These are phyloP conservation scores for Anagrus nilaparvatae DNA, from an alignment of 1,140 invertebrate species.

Conservation along the genomic window DNA sequence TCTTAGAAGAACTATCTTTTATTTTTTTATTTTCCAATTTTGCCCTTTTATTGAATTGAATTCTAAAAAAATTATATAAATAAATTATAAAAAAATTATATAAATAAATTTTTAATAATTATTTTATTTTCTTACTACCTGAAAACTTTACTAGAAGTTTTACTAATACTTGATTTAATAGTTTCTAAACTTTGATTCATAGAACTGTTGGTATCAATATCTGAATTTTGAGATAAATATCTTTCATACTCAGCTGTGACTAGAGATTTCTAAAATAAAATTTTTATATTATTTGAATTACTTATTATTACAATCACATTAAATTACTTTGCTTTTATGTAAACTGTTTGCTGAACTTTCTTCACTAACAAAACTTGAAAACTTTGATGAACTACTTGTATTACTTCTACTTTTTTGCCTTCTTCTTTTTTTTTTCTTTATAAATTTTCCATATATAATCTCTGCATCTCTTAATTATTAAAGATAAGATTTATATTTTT, in stretches of 20 bases:
- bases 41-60: conserved; percentile 33
- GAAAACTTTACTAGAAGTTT: conserved; percentile 15
- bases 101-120: neutral
- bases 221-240: conserved; percentile 26
- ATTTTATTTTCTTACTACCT: conserved; percentile 10
- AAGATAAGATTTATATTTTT: neutral
- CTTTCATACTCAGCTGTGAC: conserved; percentile 34
- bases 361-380: conserved; percentile 19
- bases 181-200: conserved; percentile 33
- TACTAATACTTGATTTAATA: conserved; percentile 21
- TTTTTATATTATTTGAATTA: conserved; percentile 1
- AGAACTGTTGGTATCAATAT: conserved; percentile 23
- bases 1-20: conserved; percentile 25
- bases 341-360: conserved; percentile 20
- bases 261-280: conserved; percentile 24
- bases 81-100: neutral
- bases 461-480: conserved; percentile 38
- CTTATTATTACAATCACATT: conserved; percentile 2
- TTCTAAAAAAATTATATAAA: conserved; percentile 14
- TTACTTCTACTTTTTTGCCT: conserved; percentile 16
- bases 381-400: conserved; percentile 18
- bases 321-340: conserved; percentile 26
- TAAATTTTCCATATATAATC: conserved; percentile 41
- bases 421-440: conserved; percentile 22
- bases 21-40: conserved; percentile 29